phyloP scores from a whole-genome alignment of 2,888 invertebrate species.

The Prosopocoilus inquinatus region DNA sequence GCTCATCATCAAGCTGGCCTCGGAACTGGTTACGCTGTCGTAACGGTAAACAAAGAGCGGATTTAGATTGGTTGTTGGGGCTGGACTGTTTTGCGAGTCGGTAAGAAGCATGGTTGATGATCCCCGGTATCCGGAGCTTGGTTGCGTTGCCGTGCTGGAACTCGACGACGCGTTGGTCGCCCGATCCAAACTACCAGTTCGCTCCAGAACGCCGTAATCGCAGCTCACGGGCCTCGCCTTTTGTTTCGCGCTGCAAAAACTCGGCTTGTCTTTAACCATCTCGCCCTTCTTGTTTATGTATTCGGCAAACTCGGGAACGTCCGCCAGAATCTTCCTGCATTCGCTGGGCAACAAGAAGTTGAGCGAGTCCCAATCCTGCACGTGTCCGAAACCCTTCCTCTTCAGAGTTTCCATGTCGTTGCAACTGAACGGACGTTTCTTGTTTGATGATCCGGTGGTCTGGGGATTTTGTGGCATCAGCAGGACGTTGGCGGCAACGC shows the following conservation, averaged over 20 bases:
- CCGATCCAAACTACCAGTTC: slow-evolving; percentile 47
- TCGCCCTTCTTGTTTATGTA: slow-evolving; percentile 59
- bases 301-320: slow-evolving; percentile 74
- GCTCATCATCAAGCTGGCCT: slow-evolving; percentile 64
- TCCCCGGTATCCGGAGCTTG: slow-evolving; percentile 83
- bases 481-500: slow-evolving; percentile 61
- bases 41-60: slow-evolving; percentile 81
- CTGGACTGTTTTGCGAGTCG: slow-evolving; percentile 70
- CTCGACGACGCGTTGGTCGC: slow-evolving; percentile 61
- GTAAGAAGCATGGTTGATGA: slow-evolving; percentile 80
- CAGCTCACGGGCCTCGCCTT: slow-evolving; percentile 57
- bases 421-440: slow-evolving; percentile 72
- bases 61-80: slow-evolving; percentile 60
- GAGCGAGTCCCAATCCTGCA: slow-evolving; percentile 91
- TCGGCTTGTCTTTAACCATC: slow-evolving; percentile 51
- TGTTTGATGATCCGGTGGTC: slow-evolving; percentile 48
- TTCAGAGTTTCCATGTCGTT: slow-evolving; percentile 79
- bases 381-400: slow-evolving; percentile 78
- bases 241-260: slow-evolving; percentile 55
- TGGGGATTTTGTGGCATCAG: slow-evolving; percentile 64
- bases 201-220: slow-evolving; percentile 56
- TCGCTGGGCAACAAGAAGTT: slow-evolving; percentile 85
- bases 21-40: slow-evolving; percentile 72
- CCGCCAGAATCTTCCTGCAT: slow-evolving; percentile 73
- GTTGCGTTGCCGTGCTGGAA: slow-evolving; percentile 74